Evolutionary conservation across 2,797 vertebrate genomes (phyloP).

Genomic region (Danio jaintianensis): DNA sequence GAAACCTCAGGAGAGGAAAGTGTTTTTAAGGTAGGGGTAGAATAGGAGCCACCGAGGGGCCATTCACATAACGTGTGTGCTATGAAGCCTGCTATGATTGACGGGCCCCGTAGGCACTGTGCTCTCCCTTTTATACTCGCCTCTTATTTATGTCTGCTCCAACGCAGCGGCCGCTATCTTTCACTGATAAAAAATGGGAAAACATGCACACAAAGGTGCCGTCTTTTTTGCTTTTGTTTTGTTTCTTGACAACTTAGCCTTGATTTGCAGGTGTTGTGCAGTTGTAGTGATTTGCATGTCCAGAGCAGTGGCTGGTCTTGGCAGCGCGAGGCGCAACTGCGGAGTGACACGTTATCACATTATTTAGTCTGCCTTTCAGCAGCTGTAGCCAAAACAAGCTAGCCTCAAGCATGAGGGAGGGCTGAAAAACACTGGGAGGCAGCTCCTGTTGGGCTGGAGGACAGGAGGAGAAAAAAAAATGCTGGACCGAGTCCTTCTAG

Average conservation of each 20-base stretch:
- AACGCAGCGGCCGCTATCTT: constrained; percentile 26
- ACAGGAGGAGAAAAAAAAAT: constrained; percentile 46
- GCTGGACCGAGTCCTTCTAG: constrained; percentile 26
- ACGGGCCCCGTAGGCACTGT: constrained; percentile 39
- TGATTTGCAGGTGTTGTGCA: constrained; percentile 51
- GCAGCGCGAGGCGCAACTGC: constrained; percentile 52
- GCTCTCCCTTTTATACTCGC: constrained; percentile 22
- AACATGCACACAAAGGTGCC: constrained; percentile 36
- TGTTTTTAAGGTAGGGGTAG: constrained; percentile 41
- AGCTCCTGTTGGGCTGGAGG: constrained; percentile 45
- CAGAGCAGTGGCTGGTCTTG: constrained; percentile 50
- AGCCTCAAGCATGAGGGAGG: constrained; percentile 52
- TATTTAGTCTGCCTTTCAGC: constrained; percentile 65
- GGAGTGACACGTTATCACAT: constrained; percentile 60
- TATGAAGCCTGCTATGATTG: constrained; percentile 51
- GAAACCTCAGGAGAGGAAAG: constrained; percentile 2
- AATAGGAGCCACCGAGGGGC: constrained; percentile 47
- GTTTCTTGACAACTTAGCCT: constrained; percentile 46
- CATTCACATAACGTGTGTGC: constrained; percentile 28
- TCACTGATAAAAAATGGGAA: constrained; percentile 38
- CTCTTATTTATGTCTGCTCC: constrained; percentile 40
- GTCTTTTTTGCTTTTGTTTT: constrained; percentile 22
- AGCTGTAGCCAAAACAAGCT: constrained; percentile 64
- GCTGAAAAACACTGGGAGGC: constrained; percentile 46
- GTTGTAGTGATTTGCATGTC: constrained; percentile 52